These are phyloP conservation scores for Zosterops borbonicus DNA, from an alignment of 2,113 vertebrate species.

Conservation along the genomic window DNA sequence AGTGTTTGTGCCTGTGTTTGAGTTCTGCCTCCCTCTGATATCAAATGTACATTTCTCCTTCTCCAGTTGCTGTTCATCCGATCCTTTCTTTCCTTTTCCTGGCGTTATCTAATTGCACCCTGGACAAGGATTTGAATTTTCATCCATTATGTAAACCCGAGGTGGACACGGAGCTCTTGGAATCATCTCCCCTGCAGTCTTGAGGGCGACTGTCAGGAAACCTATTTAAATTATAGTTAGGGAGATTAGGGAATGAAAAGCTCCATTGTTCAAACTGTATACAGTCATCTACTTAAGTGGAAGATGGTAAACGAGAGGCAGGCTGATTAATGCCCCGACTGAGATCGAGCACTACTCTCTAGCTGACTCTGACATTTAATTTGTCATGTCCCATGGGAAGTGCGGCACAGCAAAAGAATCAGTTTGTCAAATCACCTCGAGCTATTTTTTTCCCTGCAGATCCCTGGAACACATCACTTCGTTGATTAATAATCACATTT, in stretches of 20 bases:
- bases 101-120: conserved; percentile 34
- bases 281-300: conserved; percentile 67
- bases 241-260: conserved; percentile 57
- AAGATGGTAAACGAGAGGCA: conserved; percentile 52
- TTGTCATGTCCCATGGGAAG: conserved; percentile 23
- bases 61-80: conserved; percentile 10
- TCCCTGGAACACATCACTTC: neutral
- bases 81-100: conserved; percentile 37
- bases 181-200: conserved; percentile 19
- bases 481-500: conserved; percentile 55
- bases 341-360: conserved; percentile 19
- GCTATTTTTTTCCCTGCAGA: neutral
- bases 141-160: conserved; percentile 41
- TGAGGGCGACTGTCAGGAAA: conserved; percentile 54
- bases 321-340: conserved; percentile 40
- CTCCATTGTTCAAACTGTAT: conserved; percentile 53
- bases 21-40: conserved; percentile 29
- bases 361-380: conserved; percentile 36
- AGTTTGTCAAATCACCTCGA: conserved; percentile 30
- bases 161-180: neutral
- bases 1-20: neutral
- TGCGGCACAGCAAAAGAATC: conserved; percentile 16
- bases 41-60: conserved; percentile 18
- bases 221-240: conserved; percentile 61
- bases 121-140: conserved; percentile 29